phyloP scores from a whole-genome alignment of 2,113 vertebrate genomes.

The Cnemophilus loriae region DNA sequence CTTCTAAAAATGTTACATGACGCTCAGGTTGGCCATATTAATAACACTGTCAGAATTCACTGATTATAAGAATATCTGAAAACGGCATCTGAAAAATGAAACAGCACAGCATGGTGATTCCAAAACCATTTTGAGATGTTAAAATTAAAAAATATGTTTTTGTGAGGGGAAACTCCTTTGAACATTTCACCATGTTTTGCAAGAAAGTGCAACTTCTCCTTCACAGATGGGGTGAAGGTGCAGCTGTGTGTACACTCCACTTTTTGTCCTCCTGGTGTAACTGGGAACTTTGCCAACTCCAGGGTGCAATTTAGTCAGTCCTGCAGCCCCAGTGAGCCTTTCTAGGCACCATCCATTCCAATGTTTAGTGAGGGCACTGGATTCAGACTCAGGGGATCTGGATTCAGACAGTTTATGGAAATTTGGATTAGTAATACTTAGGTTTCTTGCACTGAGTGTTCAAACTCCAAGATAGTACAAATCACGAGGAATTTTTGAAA shows the following conservation, averaged over 20 bases:
- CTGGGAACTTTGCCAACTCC: neutral
- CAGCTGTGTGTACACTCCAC: neutral
- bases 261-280: neutral
- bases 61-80: neutral
- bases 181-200: neutral
- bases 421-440: neutral
- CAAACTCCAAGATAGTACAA: neutral
- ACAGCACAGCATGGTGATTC: neutral
- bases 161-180: neutral
- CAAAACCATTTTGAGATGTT: neutral
- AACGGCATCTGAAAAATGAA: neutral
- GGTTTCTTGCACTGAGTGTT: neutral
- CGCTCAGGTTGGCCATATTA: conserved; percentile 5
- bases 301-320: neutral
- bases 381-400: neutral
- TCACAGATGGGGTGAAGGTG: neutral
- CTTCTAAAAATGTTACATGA: conserved; percentile 61
- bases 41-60: neutral
- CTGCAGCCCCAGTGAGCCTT: neutral
- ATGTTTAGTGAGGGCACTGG: neutral
- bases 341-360: neutral
- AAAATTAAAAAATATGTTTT: neutral
- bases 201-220: neutral
- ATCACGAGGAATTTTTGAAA: neutral
- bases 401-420: neutral